Base-by-base conservation (phyloP, 1,140 invertebrate species). In the Lordiphosa collinella region DNA sequence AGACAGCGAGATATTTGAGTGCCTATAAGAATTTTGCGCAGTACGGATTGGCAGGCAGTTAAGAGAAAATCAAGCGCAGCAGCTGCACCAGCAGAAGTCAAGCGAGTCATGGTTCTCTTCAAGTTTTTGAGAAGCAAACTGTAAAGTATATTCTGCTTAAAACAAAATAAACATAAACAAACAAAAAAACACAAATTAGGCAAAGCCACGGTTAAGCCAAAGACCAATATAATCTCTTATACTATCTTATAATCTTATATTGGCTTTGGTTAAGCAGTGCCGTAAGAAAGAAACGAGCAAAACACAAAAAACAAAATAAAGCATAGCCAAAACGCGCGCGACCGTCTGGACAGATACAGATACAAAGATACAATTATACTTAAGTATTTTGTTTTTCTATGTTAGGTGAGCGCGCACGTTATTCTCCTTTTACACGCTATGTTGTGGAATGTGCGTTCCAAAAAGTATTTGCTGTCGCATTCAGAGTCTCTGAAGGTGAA, bases 21-120 rank as follows among this genome's bases (percentile, higher is more conserved):
- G 60, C 72, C 72, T 76, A 75, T 75, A 75, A 59, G 65, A 76
- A 65, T 70, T 68, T 63, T 58, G 60, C 72, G 57, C 74, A 76
- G 72, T 71, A 47, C 49, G 48, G 25, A 34, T 22, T 31, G 54
- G 38, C 41, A 59, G 74, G 32, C 66, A 74, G 18, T 22, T 22
- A 29, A 76, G 53, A 64, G 71, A 36, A 63, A 60, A 56, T 8
- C 25, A 29, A 69, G 55, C 50, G 64, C 37, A 43, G 32, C 49
- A 46, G 40, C 56, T 54, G 40, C 69, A 49, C 13, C 44, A 18
- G 14, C 44, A 58, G 14, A 25, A 34, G 32, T 31, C 41, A 25
- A 13, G 11, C 12, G 10, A 31, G 25, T 29, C 25, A 68, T 68
- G 65, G 57, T 74, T 36, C 53, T 75, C 54, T 25, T 67, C 50